Evolutionary conservation across 2,797 vertebrate species (phyloP).

Genomic region (Neosilurus mollespiculum): DNA sequence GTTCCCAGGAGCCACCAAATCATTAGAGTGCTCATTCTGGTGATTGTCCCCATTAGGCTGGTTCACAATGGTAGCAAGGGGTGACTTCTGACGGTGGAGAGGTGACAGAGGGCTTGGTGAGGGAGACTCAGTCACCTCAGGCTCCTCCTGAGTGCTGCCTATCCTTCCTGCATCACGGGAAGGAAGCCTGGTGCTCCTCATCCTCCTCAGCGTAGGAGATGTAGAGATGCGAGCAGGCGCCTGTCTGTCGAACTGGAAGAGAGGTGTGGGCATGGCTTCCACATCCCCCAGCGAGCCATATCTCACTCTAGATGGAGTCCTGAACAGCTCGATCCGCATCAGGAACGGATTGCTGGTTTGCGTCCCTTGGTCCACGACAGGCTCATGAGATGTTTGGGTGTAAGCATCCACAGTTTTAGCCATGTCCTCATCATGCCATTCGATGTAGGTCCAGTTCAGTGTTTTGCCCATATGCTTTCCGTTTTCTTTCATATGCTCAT

Average conservation of each 20-base stretch:
- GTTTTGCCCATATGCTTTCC: constrained; percentile 64
- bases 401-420: constrained; percentile 58
- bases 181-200: constrained; percentile 73
- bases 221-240: constrained; percentile 84
- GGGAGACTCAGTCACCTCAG: neutral
- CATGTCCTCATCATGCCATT: constrained; percentile 67
- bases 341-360: constrained; percentile 73
- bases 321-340: constrained; percentile 71
- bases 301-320: constrained; percentile 67
- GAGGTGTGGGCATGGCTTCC: constrained; percentile 46
- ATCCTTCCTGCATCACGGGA: constrained; percentile 57
- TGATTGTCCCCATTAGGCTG: constrained; percentile 59
- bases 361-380: constrained; percentile 64
- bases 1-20: constrained; percentile 54
- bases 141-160: constrained; percentile 65
- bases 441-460: constrained; percentile 72
- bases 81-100: constrained; percentile 61
- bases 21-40: constrained; percentile 39
- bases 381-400: constrained; percentile 68
- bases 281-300: constrained; percentile 62
- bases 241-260: constrained; percentile 81
- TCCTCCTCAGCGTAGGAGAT: constrained; percentile 83
- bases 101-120: constrained; percentile 58
- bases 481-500: constrained; percentile 65
- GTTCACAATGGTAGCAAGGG: constrained; percentile 61